Evolutionary conservation across 2,888 invertebrate genomes (phyloP), one percentile per base, ranked within the genome.

Genomic region (Pachymerium ferrugineum): DNA sequence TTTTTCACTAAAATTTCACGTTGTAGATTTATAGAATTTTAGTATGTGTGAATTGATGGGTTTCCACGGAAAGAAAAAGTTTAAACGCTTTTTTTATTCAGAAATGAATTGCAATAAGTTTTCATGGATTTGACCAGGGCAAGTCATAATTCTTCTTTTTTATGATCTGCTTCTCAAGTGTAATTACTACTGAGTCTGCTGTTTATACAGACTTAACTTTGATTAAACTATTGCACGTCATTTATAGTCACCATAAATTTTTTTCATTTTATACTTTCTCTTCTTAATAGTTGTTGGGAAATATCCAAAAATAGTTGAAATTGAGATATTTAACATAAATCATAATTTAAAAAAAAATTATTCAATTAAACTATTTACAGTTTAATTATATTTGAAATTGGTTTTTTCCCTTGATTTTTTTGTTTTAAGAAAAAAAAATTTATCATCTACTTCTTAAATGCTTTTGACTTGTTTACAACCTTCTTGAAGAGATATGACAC

Each of bases 171-270:
- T 47, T 47, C 47, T 47, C 47, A 47, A 47, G 47, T 47, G 47
- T 16, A 47, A 47, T 47, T 47, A 47, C 47, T 22, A 47, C 47
- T 47, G 47, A 47, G 19, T 47, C n/a, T 47, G 19, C 47, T 47
- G 47, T 47, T 47, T 47, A 47, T 47, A 47, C 47, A 47, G 47
- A 16, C 47, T 47, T 47, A 47, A 47, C 47, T 47, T 47, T 47
- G 47, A 47, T 47, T 47, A 47, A 47, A 47, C 47, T 47, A 47
- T 47, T 47, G 47, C 16, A 8, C 47, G 8, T 47, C 22, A n/a
- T 47, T 47, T 19, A 47, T 47, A 16, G 47, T 47, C 47, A 47
- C 47, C 16, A 47, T 47, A 47, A 47, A 47, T 47, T 47, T 47
- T 22, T 3, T 16, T 42, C 16, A 33, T 8, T 42, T 42, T 42